These are phyloP conservation scores for Oryctes rhinoceros DNA, from an alignment of 1,140 invertebrate species.

Conservation along the genomic window DNA sequence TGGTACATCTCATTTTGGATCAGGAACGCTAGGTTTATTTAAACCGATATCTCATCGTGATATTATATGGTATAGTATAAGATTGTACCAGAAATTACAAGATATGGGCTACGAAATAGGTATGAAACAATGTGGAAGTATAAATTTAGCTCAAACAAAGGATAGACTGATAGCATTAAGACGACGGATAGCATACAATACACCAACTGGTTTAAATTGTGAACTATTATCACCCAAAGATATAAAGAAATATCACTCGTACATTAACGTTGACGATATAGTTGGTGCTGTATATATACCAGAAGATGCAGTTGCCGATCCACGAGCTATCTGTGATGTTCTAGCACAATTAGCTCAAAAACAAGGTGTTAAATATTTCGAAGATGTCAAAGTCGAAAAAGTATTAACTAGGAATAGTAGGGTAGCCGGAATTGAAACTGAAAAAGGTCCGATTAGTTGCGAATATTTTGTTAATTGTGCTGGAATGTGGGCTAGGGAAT, in stretches of 20 bases:
- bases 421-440: conserved; percentile 70
- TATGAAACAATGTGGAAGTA: conserved; percentile 73
- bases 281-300: conserved; percentile 79
- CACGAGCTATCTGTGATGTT: conserved; percentile 68
- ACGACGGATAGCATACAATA: conserved; percentile 68
- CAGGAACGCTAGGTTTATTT: conserved; percentile 71
- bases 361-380: conserved; percentile 69
- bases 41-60: conserved; percentile 68
- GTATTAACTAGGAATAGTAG: conserved; percentile 68
- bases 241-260: conserved; percentile 67
- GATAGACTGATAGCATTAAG: conserved; percentile 74
- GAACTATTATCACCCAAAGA: conserved; percentile 62
- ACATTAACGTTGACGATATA: conserved; percentile 72
- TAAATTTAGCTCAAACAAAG: conserved; percentile 76
- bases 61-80: conserved; percentile 69
- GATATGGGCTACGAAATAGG: conserved; percentile 70
- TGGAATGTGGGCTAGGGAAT: conserved; percentile 76
- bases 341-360: conserved; percentile 69
- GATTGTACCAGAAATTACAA: conserved; percentile 70
- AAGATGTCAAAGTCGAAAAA: conserved; percentile 68
- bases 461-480: conserved; percentile 80
- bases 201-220: conserved; percentile 66
- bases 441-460: conserved; percentile 69
- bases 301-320: conserved; percentile 75
- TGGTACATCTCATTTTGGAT: conserved; percentile 74